Conservation (phyloP, 2,113 vertebrate genomes). For the Neomonachus schauinslandi region DNA sequence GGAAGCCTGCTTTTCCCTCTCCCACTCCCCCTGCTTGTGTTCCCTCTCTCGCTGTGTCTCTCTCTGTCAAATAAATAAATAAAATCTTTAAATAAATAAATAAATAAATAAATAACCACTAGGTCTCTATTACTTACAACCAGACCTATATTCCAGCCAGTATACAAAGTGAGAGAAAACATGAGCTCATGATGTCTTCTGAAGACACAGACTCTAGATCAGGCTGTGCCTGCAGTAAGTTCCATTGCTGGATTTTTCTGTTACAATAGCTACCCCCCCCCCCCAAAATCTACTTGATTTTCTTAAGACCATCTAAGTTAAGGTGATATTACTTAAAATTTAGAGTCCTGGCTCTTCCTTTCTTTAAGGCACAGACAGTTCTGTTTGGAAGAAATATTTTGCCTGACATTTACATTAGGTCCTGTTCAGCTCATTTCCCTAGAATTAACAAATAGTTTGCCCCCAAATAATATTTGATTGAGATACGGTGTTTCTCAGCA, state of each 20-base stretch:
- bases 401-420: neutral
- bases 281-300: neutral
- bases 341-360: neutral
- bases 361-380: neutral
- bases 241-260: neutral
- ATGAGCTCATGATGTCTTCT: neutral
- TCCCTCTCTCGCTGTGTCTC: too few relatives aligned
- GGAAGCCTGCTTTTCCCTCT: too few relatives aligned
- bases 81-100: too few relatives aligned
- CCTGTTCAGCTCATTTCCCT: neutral
- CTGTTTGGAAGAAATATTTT: constrained; percentile 8
- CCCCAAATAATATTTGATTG: neutral
- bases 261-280: neutral
- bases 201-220: neutral
- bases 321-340: neutral
- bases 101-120: neutral
- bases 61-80: too few relatives aligned
- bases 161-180: neutral
- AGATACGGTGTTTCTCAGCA: neutral
- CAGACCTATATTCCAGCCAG: neutral
- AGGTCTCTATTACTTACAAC: neutral
- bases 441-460: constrained; percentile 6
- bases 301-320: constrained; percentile 14
- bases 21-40: too few relatives aligned
- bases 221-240: neutral